phyloP scores from a whole-genome alignment of 2,113 vertebrate genomes.

The Capricornis sumatraensis region DNA sequence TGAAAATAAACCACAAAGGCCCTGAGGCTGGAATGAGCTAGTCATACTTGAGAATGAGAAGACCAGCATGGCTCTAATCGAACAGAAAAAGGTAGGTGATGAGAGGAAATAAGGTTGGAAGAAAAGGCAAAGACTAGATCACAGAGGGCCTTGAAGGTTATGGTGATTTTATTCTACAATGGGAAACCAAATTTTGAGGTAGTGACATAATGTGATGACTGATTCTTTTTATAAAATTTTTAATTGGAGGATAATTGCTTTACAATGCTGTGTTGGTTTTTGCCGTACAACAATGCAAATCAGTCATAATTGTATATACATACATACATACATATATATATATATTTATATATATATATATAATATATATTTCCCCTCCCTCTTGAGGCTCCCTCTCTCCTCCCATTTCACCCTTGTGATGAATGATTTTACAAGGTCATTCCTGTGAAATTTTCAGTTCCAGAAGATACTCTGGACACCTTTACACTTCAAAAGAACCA shows the following conservation, averaged over 20 bases:
- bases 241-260: background rate
- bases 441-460: background rate
- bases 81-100: background rate
- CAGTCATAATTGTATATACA: background rate
- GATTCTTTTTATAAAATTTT: background rate
- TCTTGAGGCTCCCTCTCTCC: background rate
- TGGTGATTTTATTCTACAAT: background rate
- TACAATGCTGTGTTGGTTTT: background rate
- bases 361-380: background rate
- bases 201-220: background rate
- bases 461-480: background rate
- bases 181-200: background rate
- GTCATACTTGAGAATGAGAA: background rate
- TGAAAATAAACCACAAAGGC: conserved; percentile 7
- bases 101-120: background rate
- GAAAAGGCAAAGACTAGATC: background rate
- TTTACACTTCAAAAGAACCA: background rate
- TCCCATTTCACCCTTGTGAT: background rate
- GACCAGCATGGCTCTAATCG: background rate
- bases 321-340: background rate
- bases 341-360: background rate
- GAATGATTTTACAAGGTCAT: background rate
- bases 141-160: background rate
- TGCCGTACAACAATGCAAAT: background rate
- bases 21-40: background rate